These are phyloP conservation scores for Mythimna lalbum DNA, from an alignment of 2,888 invertebrate species.

Conservation along the genomic window DNA sequence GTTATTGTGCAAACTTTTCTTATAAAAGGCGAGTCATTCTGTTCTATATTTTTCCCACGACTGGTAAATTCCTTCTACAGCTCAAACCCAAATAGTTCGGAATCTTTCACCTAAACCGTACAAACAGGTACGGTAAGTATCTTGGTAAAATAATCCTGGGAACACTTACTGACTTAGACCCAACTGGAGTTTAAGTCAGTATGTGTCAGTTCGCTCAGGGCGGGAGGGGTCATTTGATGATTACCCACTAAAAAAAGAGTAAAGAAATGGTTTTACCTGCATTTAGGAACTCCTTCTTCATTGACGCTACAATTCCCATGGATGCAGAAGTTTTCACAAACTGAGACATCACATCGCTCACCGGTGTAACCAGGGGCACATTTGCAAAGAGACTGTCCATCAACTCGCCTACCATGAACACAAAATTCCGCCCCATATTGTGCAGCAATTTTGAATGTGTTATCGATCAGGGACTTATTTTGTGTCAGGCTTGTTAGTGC, in stretches of 20 bases:
- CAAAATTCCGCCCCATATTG: constrained; percentile 78
- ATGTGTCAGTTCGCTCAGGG: too few species aligned
- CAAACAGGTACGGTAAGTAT: too few species aligned
- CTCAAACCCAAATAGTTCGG: too few species aligned
- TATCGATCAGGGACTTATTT: constrained; percentile 74
- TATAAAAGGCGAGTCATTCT: too few species aligned
- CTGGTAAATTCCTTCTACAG: too few species aligned
- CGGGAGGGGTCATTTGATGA: too few species aligned
- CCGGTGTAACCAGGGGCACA: constrained; percentile 93
- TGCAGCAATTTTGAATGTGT: constrained; percentile 76
- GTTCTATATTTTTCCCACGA: too few species aligned
- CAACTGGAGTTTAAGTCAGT: too few species aligned
- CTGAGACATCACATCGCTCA: constrained; percentile 91
- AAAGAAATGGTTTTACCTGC: constrained; percentile 64
- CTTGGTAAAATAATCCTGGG: too few species aligned
- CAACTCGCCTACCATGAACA: constrained; percentile 76
- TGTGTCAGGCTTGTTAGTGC: constrained; percentile 68
- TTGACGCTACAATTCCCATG: constrained; percentile 91
- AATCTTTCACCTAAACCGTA: too few species aligned
- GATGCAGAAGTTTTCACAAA: constrained; percentile 94
- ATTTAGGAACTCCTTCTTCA: constrained; percentile 75
- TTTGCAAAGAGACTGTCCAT: constrained; percentile 84
- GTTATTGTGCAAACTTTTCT: too few species aligned
- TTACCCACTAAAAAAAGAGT: neutral
- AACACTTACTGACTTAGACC: too few species aligned